phyloP scores from a whole-genome alignment of 2,888 invertebrate genomes.

The Hypomecis punctinalis region DNA sequence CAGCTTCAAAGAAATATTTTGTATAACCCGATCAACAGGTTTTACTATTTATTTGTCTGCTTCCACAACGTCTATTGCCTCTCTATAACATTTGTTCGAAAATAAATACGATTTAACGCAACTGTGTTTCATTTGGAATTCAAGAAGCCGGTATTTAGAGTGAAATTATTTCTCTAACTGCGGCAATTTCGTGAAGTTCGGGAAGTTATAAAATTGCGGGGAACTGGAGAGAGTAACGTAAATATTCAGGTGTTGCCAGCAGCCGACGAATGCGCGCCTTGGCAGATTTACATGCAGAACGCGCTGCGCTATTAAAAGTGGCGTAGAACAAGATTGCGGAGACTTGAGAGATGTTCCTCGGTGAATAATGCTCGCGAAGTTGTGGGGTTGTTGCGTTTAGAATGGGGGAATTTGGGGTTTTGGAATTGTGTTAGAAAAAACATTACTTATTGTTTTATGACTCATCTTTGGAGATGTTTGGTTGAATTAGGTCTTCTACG shows the following conservation, averaged over 20 bases:
- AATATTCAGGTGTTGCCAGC: constrained; percentile 72
- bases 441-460: no score
- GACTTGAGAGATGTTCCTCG: constrained; percentile 46
- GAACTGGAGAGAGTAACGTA: constrained; percentile 62
- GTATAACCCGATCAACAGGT: no score
- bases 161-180: constrained; percentile 67
- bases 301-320: constrained; percentile 72
- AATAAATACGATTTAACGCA: constrained; percentile 40
- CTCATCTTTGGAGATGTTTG: no score
- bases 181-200: constrained; percentile 67
- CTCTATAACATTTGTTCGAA: constrained; percentile 29
- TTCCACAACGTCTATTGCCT: background rate
- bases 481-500: no score
- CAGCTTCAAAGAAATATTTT: no score
- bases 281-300: constrained; percentile 71
- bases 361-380: constrained; percentile 37
- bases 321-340: constrained; percentile 54
- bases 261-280: constrained; percentile 47
- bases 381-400: constrained; percentile 3
- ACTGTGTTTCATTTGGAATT: constrained; percentile 51
- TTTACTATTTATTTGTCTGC: background rate
- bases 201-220: constrained; percentile 71
- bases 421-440: background rate
- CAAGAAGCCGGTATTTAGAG: constrained; percentile 48
- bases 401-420: background rate